Base-by-base conservation (phyloP, 2,113 vertebrate genomes). In the Entelurus aequoreus region DNA sequence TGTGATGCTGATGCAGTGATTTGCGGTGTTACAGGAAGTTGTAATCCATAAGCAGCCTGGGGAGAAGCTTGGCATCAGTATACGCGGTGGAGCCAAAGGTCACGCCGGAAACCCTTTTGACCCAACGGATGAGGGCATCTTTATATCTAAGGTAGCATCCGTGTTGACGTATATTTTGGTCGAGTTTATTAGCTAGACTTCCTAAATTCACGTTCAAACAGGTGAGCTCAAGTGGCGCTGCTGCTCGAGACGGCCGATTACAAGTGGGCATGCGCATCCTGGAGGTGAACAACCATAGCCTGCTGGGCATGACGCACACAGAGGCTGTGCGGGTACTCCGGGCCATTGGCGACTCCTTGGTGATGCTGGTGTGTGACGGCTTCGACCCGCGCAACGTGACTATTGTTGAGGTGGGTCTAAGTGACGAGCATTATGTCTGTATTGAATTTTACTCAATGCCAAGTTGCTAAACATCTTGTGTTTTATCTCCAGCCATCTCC, bases 61-160 rank as follows among this genome's bases (percentile, higher is more conserved):
- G 8, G 96, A 99, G 80, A 98, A 95, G 64, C 88, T 99, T 15
- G 96, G 97, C 64, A 96, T 99, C 82, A 98, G 95, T 75, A 95
- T 99, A 64, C 92, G 97, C 0, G 97, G 97, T 0, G 96, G 97
- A 0, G 94, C 96, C 6, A 95, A 94, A 58, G 96, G 97, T 10
- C 97, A 98, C 0, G 93, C 95, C 0, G 97, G 97, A 13, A 99
- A 99, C 69, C 97, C 97, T 0, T 92, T 95, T 0, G 97, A 99
- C 69, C 84, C 95, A 54, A 94, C 94, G 0, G 97, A 99, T 8
- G 97, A 99, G 69, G 97, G 97, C 62, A 93, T 98, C 81, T 99
- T 99, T 75, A 94, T 99, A 73, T 99, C 97, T 3, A 99, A 99
- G 95, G 97, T 98, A 68, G 15, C 11, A 3, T 12, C 42, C 7